Evolutionary conservation across 2,888 invertebrate species (phyloP), one percentile per base, ranked within the genome.

Genomic region (Eretmocerus hayati): DNA sequence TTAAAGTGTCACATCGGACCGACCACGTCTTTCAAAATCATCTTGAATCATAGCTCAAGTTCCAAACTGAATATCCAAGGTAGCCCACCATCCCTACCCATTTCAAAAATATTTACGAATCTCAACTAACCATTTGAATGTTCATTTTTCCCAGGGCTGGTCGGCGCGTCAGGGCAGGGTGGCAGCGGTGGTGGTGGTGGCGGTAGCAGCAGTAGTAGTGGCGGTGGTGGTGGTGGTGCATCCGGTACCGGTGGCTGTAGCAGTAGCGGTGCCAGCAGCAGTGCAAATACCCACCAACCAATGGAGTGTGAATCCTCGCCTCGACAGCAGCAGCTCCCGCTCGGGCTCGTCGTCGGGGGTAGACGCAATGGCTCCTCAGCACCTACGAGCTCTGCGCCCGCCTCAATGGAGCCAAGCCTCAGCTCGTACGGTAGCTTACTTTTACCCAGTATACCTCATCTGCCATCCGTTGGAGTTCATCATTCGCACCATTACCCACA

Each of bases 251-350:
- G 58, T 40, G 58, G 58, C 54, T 56, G 56, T 65, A 55, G 56
- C n/a, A 47, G 59, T 13, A 64, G 69, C 71, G 59, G 41, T 26
- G 18, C 19, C 20, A 39, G 43, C 22, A 68, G 64, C 57, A 60
- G 59, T 54, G 56, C 62, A 55, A 59, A 62, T 58, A 64, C 67
- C 62, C 65, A 70, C 61, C 77, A 77, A 57, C 82, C 84, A 59
- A 90, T 89, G 85, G 88, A 90, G 63, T 90, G 89, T 76, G 85
- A 85, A 69, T 81, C 83, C 57, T 81, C 83, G 46, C 77, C 75
- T 52, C 74, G 75, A 56, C 71, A 72, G 58, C 62, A 64, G 55
- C 64, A 64, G 65, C 60, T 61, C 60, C 55, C 56, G 59, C 43
- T n/a, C n/a, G n/a, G n/a, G n/a, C n/a, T n/a, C n/a, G n/a, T 58